A percentile compares a stretch with the other conserved stretches of the same genome.
Evolutionary conservation across 2,113 vertebrate genomes (phyloP).

Genomic region (Colinus virginianus): DNA sequence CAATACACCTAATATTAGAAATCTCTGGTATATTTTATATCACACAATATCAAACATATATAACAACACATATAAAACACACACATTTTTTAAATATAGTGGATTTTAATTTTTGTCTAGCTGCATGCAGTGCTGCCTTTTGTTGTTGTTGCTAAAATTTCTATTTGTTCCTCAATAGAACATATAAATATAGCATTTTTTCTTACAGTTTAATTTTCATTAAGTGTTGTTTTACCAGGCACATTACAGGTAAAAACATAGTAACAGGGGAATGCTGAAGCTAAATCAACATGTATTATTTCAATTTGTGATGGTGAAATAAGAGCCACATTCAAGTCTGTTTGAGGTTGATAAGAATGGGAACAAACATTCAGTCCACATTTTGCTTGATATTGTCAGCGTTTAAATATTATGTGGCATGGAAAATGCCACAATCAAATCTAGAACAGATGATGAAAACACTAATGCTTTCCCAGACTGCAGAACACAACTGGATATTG

Average conservation of each 20-base stretch:
- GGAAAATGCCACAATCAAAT: not conserved
- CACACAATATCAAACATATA: not conserved
- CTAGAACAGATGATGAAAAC: not conserved
- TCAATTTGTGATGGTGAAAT: not conserved
- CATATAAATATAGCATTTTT: not conserved
- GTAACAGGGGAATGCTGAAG: not conserved
- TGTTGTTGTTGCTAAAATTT: not conserved
- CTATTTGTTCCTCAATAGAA: not conserved
- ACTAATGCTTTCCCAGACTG: not conserved
- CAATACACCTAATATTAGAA: not conserved
- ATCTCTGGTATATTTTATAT: not conserved
- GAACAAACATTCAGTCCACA: not conserved
- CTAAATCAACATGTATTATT: not conserved
- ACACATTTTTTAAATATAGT: not conserved
- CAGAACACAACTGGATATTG: not conserved
- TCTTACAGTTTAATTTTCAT: not conserved
- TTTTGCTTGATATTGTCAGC: not conserved
- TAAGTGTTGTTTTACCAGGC: not conserved
- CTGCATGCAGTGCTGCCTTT: not conserved
- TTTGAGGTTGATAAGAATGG: conserved; percentile 21
- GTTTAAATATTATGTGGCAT: not conserved
- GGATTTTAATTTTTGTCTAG: not conserved
- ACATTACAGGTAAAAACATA: not conserved
- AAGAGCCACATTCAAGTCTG: not conserved
- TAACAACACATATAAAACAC: not conserved